These are phyloP conservation scores for Muscicapa adusta DNA, from an alignment of 2,113 vertebrate species.

Conservation along the genomic window DNA sequence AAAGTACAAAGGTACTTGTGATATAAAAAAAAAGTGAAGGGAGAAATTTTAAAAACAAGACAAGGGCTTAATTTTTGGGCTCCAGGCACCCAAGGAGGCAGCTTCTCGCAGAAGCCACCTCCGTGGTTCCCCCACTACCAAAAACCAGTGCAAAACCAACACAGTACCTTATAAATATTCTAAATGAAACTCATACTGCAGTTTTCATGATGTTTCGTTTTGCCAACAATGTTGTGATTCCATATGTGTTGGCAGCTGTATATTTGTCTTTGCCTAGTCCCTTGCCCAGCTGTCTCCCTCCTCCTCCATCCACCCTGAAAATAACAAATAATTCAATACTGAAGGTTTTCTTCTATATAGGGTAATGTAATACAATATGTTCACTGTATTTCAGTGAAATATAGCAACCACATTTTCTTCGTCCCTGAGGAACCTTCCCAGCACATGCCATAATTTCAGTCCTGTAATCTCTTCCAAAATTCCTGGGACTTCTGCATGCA, in stretches of 20 bases:
- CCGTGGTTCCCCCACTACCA: not conserved
- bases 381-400: not conserved
- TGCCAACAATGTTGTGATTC: slow-evolving; percentile 1
- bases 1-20: not conserved
- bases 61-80: not conserved
- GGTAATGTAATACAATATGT: not conserved
- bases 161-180: not conserved
- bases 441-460: not conserved
- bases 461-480: not conserved
- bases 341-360: not conserved
- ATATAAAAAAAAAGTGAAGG: not conserved
- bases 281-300: not conserved
- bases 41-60: not conserved
- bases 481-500: not conserved
- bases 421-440: not conserved
- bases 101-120: not conserved
- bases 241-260: slow-evolving; percentile 27
- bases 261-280: not conserved
- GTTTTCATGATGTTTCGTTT: not conserved
- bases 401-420: not conserved
- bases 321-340: not conserved
- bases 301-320: not conserved
- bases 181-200: not conserved
- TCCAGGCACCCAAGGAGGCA: not conserved
- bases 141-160: not conserved